phyloP scores from a whole-genome alignment of 2,888 invertebrate species.

The Temnothorax unifasciatus region DNA sequence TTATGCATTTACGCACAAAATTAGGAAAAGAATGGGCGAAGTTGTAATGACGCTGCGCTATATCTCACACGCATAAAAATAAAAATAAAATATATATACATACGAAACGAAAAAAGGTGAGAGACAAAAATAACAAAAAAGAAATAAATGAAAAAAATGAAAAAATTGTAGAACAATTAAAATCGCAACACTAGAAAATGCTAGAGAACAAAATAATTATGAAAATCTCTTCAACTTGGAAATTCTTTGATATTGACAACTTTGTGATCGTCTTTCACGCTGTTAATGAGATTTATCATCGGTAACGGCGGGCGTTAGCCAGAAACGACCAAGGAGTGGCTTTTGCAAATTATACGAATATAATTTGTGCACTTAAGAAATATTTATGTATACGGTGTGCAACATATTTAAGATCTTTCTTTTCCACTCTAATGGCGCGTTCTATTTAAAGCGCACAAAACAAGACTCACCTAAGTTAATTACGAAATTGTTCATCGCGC shows the following conservation, averaged over 20 bases:
- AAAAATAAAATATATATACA: conserved; percentile 15
- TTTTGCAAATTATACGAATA: conserved; percentile 71
- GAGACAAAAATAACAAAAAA: no score
- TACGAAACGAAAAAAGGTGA: not conserved
- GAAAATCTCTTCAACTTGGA: not conserved
- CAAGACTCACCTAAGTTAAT: not conserved
- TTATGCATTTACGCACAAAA: not conserved
- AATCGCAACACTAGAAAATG: not conserved
- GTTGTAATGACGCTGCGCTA: not conserved
- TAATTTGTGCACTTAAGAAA: conserved; percentile 60
- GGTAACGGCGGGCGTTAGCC: not conserved
- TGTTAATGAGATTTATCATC: conserved; percentile 43
- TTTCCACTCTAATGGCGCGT: not conserved
- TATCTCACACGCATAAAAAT: not conserved
- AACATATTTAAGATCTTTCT: not conserved
- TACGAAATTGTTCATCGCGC: not conserved
- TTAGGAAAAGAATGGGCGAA: not conserved
- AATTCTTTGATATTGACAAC: not conserved
- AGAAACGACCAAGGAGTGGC: conserved; percentile 72
- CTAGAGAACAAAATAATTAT: not conserved
- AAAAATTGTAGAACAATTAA: not conserved
- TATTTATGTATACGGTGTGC: not conserved
- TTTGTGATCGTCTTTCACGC: conserved; percentile 53
- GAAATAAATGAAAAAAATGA: not conserved
- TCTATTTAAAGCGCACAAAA: not conserved